A percentile compares a stretch with the other conserved stretches of the same genome.
Conservation (phyloP, 2,888 invertebrate species). For the Allolobophora icterica region DNA sequence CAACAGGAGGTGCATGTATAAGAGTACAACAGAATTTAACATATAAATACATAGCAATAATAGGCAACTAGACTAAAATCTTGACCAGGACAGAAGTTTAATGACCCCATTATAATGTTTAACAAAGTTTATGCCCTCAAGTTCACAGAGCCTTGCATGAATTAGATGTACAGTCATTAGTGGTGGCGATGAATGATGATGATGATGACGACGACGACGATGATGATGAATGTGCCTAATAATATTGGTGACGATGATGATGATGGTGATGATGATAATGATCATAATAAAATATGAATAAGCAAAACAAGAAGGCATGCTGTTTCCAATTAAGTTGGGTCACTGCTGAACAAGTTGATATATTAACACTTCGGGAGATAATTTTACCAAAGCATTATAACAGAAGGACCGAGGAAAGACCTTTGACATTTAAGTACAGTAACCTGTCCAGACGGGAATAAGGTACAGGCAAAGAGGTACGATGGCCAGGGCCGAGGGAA, state of each 20-base stretch:
- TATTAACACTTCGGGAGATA: too few relatives aligned
- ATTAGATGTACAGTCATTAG: neutral
- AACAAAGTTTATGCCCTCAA: neutral
- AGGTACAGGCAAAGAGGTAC: neutral
- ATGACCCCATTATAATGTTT: too few relatives aligned
- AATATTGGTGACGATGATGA: neutral
- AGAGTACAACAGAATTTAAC: too few relatives aligned
- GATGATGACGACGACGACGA: neutral
- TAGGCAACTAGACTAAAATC: too few relatives aligned
- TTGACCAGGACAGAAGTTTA: too few relatives aligned
- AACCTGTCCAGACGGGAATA: neutral
- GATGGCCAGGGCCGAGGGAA: neutral
- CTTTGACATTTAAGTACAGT: neutral
- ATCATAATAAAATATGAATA: too few relatives aligned
- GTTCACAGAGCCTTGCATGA: neutral
- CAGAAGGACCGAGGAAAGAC: neutral
- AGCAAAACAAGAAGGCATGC: too few relatives aligned
- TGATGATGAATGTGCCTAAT: neutral
- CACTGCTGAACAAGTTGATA: too few relatives aligned
- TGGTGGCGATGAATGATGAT: neutral
- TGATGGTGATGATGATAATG: neutral
- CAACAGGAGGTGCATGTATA: too few relatives aligned
- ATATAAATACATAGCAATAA: too few relatives aligned
- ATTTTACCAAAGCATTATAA: neutral
- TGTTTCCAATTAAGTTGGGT: too few relatives aligned